Conservation (phyloP, 2,888 invertebrate genomes). For the Chalcis sispes region DNA sequence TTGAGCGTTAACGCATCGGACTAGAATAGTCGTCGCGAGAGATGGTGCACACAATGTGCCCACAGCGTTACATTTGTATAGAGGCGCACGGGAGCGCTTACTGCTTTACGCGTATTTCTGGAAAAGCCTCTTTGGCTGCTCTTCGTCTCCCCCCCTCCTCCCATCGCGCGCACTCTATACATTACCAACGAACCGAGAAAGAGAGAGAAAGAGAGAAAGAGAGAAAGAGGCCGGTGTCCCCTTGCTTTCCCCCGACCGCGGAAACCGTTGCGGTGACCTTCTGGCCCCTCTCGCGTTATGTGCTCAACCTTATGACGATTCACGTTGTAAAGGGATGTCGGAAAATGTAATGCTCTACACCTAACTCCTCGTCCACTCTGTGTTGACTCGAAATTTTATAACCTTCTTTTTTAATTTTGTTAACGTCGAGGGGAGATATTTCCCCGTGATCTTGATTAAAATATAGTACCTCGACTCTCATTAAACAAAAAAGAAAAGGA, state of each 20-base stretch:
- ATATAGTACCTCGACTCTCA: too few relatives aligned
- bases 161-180: not conserved
- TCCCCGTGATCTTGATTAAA: too few relatives aligned
- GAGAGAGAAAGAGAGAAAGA: not conserved
- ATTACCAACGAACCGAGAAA: too few relatives aligned
- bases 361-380: not conserved
- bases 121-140: conserved; percentile 24
- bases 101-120: conserved; percentile 28
- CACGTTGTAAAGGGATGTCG: conserved; percentile 6
- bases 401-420: too few relatives aligned
- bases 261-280: not conserved
- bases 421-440: too few relatives aligned
- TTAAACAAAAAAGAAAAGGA: too few relatives aligned
- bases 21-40: not conserved
- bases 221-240: not conserved
- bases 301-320: not conserved
- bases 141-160: not conserved
- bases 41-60: conserved; percentile 15
- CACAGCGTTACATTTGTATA: too few relatives aligned
- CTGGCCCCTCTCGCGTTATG: not conserved
- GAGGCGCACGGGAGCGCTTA: not conserved
- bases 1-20: not conserved
- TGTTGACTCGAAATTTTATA: not conserved
- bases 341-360: not conserved
- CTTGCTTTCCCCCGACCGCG: conserved; percentile 13